Base-by-base conservation (phyloP, 2,888 invertebrate species). In the Stegophylla sp. region DNA sequence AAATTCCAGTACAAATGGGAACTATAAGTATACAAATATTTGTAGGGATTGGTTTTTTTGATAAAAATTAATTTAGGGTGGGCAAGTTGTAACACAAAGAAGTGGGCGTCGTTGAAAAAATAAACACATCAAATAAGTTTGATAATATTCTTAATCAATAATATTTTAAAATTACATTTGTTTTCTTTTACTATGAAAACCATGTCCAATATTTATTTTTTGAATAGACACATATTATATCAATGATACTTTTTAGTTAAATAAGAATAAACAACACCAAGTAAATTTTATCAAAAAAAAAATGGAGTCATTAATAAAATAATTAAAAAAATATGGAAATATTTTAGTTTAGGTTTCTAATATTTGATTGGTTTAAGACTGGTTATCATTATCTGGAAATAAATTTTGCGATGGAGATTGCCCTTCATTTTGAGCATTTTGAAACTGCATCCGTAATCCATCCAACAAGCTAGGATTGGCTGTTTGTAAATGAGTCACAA, bases 391-490 rank as follows among this genome's bases (percentile, higher is more conserved):
- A 26, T 79, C 43, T 41, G 61, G 61, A n/a, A 15, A 41, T 26
- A 23, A 13, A 15, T 51, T 71, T 7, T 66, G 23, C 3, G 67
- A 43, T 34, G 79, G 51, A 17, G 79, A 17, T 28, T 79, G 71
- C 17, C 13, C 61, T 61, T 63, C 71, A 0, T 61, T 71, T 41
- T 61, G 61, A 79, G 28, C 61, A 34, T 26, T 63, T n/a, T 79
- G 48, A 51, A 79, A 79, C 23, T 79, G 79, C 61, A 79, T 63
- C 0, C 79, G 69, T 45, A 79, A 34, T 12, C 71, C 71, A n/a
- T 71, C 71, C 5, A 79, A 51, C n/a, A 79, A 9, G 41, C 63
- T 26, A 0, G 79, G 79, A 41, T 79, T 71, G 20, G 79, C 13
- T 13, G 69, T 23, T 51, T 79, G 79, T 0, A 79, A 9, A 41